phyloP scores from a whole-genome alignment of 2,797 vertebrate species.

The Argyrosomus regius region DNA sequence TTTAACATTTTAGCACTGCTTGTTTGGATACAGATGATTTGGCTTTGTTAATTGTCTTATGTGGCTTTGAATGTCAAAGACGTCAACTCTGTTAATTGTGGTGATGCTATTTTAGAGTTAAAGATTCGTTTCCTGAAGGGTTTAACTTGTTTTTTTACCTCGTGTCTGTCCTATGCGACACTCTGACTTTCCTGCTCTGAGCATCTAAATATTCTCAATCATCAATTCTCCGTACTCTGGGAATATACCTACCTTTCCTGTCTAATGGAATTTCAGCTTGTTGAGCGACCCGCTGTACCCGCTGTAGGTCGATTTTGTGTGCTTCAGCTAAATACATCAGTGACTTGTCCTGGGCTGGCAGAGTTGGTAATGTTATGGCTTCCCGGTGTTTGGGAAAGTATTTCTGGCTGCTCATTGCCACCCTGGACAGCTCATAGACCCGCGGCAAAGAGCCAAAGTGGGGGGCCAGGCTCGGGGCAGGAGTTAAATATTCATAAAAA shows the following conservation, averaged over 20 bases:
- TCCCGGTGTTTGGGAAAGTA: slow-evolving; percentile 28
- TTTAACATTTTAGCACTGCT: slow-evolving; percentile 3
- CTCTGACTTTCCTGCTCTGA: background rate
- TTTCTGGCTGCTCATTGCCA: slow-evolving; percentile 59
- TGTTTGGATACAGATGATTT: background rate
- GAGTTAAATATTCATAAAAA: slow-evolving; percentile 79
- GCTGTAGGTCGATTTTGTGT: slow-evolving; percentile 40
- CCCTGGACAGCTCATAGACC: slow-evolving; percentile 51
- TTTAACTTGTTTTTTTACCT: background rate
- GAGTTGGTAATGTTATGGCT: slow-evolving; percentile 46
- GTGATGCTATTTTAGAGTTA: background rate
- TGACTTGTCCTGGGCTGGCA: slow-evolving; percentile 43
- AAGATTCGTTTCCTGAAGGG: background rate
- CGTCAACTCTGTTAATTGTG: background rate
- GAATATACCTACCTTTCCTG: slow-evolving; percentile 7
- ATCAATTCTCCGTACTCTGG: background rate
- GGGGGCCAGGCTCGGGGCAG: slow-evolving; percentile 50
- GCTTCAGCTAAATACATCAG: slow-evolving; percentile 37
- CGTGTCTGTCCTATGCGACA: background rate
- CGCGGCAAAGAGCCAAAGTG: slow-evolving; percentile 65
- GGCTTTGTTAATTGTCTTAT: background rate
- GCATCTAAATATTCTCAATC: slow-evolving; percentile 1
- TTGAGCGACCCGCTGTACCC: slow-evolving; percentile 19
- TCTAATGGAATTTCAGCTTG: slow-evolving; percentile 39
- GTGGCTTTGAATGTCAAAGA: background rate